Conservation (phyloP, 1,140 invertebrate species). For the Zaprionus africanus region DNA sequence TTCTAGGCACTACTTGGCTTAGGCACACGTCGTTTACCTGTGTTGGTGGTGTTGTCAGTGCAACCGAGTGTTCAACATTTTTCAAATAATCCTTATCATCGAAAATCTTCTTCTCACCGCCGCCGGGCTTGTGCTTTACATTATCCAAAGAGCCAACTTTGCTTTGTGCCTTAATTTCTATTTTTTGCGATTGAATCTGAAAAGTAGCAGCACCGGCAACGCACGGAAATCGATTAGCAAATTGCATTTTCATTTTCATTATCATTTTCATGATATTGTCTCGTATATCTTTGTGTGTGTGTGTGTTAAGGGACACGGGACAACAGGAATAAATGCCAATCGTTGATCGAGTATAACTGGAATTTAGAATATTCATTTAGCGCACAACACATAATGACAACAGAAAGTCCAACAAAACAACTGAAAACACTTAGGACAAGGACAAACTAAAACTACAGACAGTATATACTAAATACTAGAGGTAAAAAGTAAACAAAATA, state of each 20-base stretch:
- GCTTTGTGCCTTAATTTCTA: slow-evolving; percentile 93
- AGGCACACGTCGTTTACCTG: slow-evolving; percentile 82
- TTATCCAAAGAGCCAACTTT: slow-evolving; percentile 97
- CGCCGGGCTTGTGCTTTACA: slow-evolving; percentile 96
- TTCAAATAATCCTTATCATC: slow-evolving; percentile 97
- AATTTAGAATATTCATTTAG: slow-evolving; percentile 59
- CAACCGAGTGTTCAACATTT: slow-evolving; percentile 84
- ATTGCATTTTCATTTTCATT: slow-evolving; percentile 34
- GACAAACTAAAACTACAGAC: slow-evolving; percentile 6
- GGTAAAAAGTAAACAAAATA: not conserved
- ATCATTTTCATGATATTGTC: slow-evolving; percentile 30
- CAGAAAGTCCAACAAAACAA: slow-evolving; percentile 4
- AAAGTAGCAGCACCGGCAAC: slow-evolving; percentile 80
- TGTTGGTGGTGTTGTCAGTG: slow-evolving; percentile 84
- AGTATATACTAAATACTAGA: not conserved
- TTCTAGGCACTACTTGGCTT: slow-evolving; percentile 34
- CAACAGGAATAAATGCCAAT: slow-evolving; percentile 54
- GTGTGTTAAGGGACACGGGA: slow-evolving; percentile 45
- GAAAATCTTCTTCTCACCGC: slow-evolving; percentile 97
- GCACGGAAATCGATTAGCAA: slow-evolving; percentile 77
- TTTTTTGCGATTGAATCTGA: slow-evolving; percentile 94
- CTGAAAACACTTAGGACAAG: slow-evolving; percentile 19
- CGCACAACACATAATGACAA: slow-evolving; percentile 49
- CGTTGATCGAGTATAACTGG: slow-evolving; percentile 41
- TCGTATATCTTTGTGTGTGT: slow-evolving; percentile 14